phyloP scores from a whole-genome alignment of 1,140 invertebrate species.

The Trachymyrmex cornetzi region DNA sequence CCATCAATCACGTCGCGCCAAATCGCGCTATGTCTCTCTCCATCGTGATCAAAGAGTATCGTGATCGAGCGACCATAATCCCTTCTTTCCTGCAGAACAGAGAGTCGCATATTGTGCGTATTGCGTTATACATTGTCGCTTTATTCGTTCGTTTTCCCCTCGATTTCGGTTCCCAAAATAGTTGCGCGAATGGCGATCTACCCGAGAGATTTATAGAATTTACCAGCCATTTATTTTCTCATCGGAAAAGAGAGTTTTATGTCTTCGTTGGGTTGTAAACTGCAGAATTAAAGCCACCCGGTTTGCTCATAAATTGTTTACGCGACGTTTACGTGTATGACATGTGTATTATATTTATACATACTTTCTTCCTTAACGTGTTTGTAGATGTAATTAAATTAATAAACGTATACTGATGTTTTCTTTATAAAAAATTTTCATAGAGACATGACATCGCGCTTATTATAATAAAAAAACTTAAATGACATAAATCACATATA shows the following conservation, averaged over 20 bases:
- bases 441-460: too few species aligned
- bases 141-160: constrained; percentile 13
- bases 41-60: constrained; percentile 37
- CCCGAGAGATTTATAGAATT: constrained; percentile 42
- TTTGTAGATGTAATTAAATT: constrained; percentile 1
- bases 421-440: background rate
- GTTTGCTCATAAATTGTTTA: background rate
- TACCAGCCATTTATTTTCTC: background rate
- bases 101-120: too few species aligned
- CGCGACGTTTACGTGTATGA: constrained; percentile 7
- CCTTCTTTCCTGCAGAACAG: constrained; percentile 5
- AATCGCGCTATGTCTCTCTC: constrained; percentile 28
- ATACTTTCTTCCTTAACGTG: background rate
- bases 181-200: background rate
- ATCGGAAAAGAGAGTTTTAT: constrained; percentile 15
- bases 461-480: background rate
- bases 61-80: background rate
- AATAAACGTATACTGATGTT: background rate
- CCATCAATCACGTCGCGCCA: constrained; percentile 56
- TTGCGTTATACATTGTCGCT: background rate
- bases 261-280: background rate
- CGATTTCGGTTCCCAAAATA: constrained; percentile 29
- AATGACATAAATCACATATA: background rate
- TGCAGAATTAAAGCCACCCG: background rate
- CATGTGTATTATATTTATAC: background rate